A percentile compares a stretch with the other conserved stretches of the same genome.
phyloP scores from a whole-genome alignment of 2,113 vertebrate species.

The Tupaia tana region DNA sequence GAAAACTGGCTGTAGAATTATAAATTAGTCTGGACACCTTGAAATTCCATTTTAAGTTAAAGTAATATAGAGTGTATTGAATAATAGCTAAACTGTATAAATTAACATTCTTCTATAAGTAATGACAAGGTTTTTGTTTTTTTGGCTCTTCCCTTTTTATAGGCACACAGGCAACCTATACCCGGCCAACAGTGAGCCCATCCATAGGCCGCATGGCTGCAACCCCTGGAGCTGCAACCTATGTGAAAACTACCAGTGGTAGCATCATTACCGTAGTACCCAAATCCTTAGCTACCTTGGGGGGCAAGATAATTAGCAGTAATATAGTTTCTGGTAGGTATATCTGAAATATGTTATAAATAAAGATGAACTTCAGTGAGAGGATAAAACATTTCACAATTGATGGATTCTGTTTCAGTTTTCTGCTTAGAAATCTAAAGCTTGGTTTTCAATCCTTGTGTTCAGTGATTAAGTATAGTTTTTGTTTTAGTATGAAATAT shows the following conservation, averaged over 20 bases:
- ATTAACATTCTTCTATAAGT: slow-evolving; percentile 64
- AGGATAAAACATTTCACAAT: slow-evolving; percentile 50
- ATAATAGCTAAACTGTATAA: slow-evolving; percentile 36
- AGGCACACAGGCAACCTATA: slow-evolving; percentile 95
- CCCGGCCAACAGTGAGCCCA: slow-evolving; percentile 92
- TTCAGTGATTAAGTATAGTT: slow-evolving; percentile 49
- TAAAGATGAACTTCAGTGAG: slow-evolving; percentile 6
- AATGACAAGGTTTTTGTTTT: slow-evolving; percentile 49
- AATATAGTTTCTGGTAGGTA: slow-evolving; percentile 96
- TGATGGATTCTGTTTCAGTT: slow-evolving; percentile 49
- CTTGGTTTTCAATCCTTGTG: slow-evolving; percentile 43
- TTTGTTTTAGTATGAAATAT: slow-evolving; percentile 49
- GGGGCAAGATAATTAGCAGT: slow-evolving; percentile 98
- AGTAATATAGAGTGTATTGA: slow-evolving; percentile 39
- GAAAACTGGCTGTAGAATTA: slow-evolving; percentile 68
- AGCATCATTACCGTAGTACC: slow-evolving; percentile 99
- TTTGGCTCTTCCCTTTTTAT: slow-evolving; percentile 61
- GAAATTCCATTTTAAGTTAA: slow-evolving; percentile 69
- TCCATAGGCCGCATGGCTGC: slow-evolving; percentile 93
- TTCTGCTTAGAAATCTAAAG: slow-evolving; percentile 40
- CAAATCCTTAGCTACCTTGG: slow-evolving; percentile 96
- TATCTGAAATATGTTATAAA: slow-evolving; percentile 46
- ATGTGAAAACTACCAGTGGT: slow-evolving; percentile 98
- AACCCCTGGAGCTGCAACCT: slow-evolving; percentile 93
- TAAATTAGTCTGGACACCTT: slow-evolving; percentile 62